These are phyloP conservation scores for Holacanthella duospinosa DNA, from an alignment of 2,888 invertebrate genomes.

Conservation along the genomic window DNA sequence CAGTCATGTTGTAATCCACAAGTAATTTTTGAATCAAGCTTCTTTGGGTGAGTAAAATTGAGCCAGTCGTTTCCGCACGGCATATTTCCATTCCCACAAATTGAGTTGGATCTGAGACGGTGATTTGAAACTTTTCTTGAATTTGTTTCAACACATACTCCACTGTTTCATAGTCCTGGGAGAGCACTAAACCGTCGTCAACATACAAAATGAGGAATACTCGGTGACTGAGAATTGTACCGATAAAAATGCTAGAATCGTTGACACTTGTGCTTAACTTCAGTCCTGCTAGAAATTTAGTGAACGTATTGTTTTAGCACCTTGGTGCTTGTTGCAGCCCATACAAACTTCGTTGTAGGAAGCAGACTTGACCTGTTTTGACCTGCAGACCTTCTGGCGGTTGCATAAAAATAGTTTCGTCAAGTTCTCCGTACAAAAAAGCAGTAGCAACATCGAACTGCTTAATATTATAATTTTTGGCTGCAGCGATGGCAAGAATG, in stretches of 20 bases:
- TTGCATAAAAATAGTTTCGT: neutral
- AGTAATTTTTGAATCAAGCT: neutral
- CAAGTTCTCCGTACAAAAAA: no score
- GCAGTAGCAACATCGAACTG: neutral
- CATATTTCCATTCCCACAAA: neutral
- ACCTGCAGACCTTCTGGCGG: neutral
- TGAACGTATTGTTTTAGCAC: neutral
- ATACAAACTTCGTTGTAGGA: neutral
- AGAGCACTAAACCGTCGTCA: neutral
- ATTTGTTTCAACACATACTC: neutral
- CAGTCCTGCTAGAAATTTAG: neutral
- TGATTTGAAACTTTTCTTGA: neutral
- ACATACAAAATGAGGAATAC: neutral
- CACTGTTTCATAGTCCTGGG: neutral
- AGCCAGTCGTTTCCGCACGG: neutral
- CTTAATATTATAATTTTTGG: neutral
- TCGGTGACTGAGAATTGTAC: neutral
- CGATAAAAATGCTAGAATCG: neutral
- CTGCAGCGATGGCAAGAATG: neutral
- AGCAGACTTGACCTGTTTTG: neutral
- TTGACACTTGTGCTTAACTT: neutral
- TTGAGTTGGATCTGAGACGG: neutral
- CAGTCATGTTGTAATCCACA: neutral
- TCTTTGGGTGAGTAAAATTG: neutral
- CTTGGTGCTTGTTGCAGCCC: neutral